Conservation (phyloP, 2,888 invertebrate species). For the Brenthis ino region DNA sequence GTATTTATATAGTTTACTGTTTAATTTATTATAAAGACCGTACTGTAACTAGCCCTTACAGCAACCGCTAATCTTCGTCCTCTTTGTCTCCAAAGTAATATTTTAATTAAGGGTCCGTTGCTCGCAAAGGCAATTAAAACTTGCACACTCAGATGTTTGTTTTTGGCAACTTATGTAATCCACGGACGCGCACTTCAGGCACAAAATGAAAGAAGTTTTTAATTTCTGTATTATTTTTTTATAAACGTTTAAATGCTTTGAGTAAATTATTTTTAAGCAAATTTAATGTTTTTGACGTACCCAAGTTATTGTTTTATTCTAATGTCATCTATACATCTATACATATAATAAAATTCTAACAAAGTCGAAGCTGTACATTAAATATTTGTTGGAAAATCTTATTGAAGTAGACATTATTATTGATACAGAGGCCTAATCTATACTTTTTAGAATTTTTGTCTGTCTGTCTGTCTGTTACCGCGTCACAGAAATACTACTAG, state of each 20-base stretch:
- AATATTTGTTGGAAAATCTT: too few species aligned
- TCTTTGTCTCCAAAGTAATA: slow-evolving; percentile 69
- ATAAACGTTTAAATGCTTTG: background rate
- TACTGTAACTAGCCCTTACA: slow-evolving; percentile 26
- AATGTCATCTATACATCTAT: too few species aligned
- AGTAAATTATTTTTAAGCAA: slow-evolving; percentile 1
- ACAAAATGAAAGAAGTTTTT: slow-evolving; percentile 20
- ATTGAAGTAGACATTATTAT: too few species aligned
- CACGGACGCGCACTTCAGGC: slow-evolving; percentile 49
- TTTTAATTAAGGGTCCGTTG: slow-evolving; percentile 65
- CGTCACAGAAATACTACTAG: too few species aligned
- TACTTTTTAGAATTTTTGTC: too few species aligned
- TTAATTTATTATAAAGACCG: slow-evolving; percentile 35
- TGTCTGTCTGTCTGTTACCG: too few species aligned
- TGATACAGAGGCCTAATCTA: too few species aligned
- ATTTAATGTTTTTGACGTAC: background rate
- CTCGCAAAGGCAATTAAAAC: slow-evolving; percentile 67
- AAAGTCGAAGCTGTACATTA: too few species aligned
- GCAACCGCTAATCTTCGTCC: slow-evolving; percentile 61
- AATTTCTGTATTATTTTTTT: background rate
- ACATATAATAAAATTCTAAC: too few species aligned
- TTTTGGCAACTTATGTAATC: slow-evolving; percentile 64
- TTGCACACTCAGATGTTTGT: slow-evolving; percentile 65
- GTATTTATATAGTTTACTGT: background rate
- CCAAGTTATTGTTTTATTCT: too few species aligned